These are phyloP conservation scores for Gasteruption jaculator DNA, from an alignment of 2,888 invertebrate species.

Conservation along the genomic window DNA sequence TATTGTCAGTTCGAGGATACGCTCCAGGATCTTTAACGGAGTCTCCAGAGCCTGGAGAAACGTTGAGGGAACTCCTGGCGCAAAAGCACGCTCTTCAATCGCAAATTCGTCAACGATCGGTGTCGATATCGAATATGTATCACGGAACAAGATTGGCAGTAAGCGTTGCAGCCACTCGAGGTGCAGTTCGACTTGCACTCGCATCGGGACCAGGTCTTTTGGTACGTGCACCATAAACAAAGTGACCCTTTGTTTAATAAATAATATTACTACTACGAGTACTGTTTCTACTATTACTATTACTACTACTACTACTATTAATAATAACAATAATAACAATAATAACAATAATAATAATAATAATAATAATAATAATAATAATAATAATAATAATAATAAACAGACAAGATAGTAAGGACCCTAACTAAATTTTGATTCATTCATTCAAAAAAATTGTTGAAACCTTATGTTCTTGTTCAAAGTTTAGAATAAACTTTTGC, in stretches of 20 bases:
- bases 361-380: slow-evolving; percentile 13
- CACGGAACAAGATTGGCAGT: slow-evolving; percentile 42
- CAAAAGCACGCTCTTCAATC: slow-evolving; percentile 76
- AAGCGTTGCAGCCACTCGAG: slow-evolving; percentile 35
- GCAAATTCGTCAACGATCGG: slow-evolving; percentile 67
- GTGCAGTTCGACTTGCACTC: slow-evolving; percentile 41
- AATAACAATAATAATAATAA: slow-evolving; percentile 29
- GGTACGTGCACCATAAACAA: too few relatives aligned
- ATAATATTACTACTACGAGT: too few relatives aligned
- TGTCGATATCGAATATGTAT: slow-evolving; percentile 38
- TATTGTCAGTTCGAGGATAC: slow-evolving; percentile 56
- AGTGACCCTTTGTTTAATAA: not conserved
- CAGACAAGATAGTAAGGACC: not conserved
- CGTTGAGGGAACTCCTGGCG: slow-evolving; percentile 73
- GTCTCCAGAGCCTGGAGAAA: slow-evolving; percentile 54
- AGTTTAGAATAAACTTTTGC: too few relatives aligned
- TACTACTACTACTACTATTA: too few relatives aligned
- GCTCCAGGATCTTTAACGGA: slow-evolving; percentile 51
- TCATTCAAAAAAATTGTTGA: too few relatives aligned
- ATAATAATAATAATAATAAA: not conserved
- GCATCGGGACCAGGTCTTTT: slow-evolving; percentile 46
- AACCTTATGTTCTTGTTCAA: too few relatives aligned
- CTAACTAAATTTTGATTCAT: too few relatives aligned
- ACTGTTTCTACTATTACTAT: too few relatives aligned
- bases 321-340: too few relatives aligned